Evolutionary conservation across 2,113 vertebrate genomes (phyloP).

Genomic region (Syngnathoides biaculeatus): DNA sequence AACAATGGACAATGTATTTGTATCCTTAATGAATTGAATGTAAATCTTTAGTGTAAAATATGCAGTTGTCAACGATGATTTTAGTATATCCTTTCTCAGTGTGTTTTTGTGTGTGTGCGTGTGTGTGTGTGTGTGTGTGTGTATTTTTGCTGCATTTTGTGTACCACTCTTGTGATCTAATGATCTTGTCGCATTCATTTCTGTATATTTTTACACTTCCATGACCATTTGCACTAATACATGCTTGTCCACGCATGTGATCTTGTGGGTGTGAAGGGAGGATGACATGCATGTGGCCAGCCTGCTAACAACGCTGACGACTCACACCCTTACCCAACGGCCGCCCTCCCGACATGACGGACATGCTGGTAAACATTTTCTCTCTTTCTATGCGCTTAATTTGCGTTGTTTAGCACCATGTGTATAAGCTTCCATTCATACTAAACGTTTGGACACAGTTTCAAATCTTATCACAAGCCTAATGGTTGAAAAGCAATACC

Average conservation of each 20-base stretch:
- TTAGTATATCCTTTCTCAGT: slow-evolving; percentile 23
- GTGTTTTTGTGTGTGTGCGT: slow-evolving; percentile 26
- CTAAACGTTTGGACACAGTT: too few relatives aligned
- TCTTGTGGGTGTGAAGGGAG: slow-evolving; percentile 45
- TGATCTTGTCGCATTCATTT: not conserved
- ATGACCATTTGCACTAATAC: slow-evolving; percentile 11
- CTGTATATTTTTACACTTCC: slow-evolving; percentile 1
- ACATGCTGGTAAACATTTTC: slow-evolving; percentile 69
- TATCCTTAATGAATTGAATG: not conserved
- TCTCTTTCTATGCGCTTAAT: not conserved
- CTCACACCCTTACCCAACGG: slow-evolving; percentile 62
- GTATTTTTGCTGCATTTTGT: slow-evolving; percentile 1
- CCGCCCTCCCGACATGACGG: slow-evolving; percentile 68
- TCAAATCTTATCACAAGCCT: too few relatives aligned
- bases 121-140: slow-evolving; percentile 21
- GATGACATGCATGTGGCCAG: slow-evolving; percentile 76
- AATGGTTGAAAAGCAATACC: too few relatives aligned
- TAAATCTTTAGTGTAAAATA: not conserved
- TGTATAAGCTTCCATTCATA: not conserved
- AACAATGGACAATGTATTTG: not conserved
- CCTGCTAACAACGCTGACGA: slow-evolving; percentile 73
- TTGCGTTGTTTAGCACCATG: not conserved
- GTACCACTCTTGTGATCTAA: not conserved
- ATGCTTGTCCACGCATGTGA: slow-evolving; percentile 10
- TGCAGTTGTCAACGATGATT: not conserved